These are phyloP conservation scores for Thymelicus lineola DNA, from an alignment of 2,888 invertebrate genomes.

Conservation along the genomic window DNA sequence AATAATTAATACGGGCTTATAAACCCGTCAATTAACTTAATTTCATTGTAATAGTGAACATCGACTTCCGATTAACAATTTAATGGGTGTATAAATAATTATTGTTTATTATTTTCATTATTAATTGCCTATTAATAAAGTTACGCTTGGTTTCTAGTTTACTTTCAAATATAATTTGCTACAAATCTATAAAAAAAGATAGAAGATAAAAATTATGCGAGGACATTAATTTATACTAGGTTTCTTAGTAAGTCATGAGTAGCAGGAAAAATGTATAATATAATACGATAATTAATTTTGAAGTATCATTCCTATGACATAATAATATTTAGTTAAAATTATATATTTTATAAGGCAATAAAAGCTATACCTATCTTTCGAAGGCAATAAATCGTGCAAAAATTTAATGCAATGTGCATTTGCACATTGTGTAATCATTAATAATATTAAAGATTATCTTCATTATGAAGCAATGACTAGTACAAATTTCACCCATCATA, in stretches of 20 bases:
- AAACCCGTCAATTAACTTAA: no score
- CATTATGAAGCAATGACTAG: no score
- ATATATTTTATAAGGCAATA: neutral
- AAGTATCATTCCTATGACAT: neutral
- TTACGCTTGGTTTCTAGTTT: no score
- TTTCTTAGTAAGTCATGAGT: neutral
- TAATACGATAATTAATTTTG: neutral
- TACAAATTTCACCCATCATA: no score
- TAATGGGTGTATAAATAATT: no score
- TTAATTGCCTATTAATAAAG: no score
- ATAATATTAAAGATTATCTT: neutral
- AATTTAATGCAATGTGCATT: slow-evolving; percentile 1
- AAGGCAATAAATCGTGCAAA: slow-evolving; percentile 15
- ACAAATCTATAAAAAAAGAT: no score
- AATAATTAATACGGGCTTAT: no score
- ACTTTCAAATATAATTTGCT: no score
- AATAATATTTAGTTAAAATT: neutral
- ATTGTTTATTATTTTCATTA: no score
- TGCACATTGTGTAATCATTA: slow-evolving; percentile 12
- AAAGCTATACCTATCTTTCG: neutral
- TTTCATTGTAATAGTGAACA: no score
- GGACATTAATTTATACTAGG: neutral
- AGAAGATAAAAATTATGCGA: neutral
- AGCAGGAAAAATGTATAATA: neutral
- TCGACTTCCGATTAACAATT: no score